A percentile compares a stretch with the other conserved stretches of the same genome.
Conservation (phyloP, 2,888 invertebrate genomes). For the Myathropa florea region DNA sequence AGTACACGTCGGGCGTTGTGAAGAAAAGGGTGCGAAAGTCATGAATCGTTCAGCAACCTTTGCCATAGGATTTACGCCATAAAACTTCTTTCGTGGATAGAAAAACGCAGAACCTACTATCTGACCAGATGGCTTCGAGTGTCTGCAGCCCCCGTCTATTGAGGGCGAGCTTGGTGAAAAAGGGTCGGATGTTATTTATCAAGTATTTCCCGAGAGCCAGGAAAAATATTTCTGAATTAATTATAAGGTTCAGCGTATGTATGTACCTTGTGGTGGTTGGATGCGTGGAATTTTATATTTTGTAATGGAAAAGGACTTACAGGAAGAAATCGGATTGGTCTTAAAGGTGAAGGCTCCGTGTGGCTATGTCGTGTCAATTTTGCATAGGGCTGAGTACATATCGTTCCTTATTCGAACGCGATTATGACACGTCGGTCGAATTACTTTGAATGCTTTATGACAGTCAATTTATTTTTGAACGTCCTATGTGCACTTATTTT, state of each 20-base stretch:
- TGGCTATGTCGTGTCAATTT: not conserved
- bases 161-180: conserved; percentile 16
- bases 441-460: not conserved
- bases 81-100: conserved; percentile 48
- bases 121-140: conserved; percentile 63
- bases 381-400: not conserved
- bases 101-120: conserved; percentile 45
- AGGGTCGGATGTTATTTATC: conserved; percentile 74
- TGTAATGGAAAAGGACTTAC: conserved; percentile 39
- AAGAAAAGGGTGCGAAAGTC: conserved; percentile 71
- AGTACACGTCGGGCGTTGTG: conserved; percentile 16
- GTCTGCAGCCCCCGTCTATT: not conserved
- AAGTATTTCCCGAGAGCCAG: conserved; percentile 72
- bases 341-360: conserved; percentile 11
- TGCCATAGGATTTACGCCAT: conserved; percentile 60
- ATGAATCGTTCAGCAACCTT: conserved; percentile 70
- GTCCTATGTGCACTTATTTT: not conserved
- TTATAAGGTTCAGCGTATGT: conserved; percentile 65
- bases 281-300: conserved; percentile 63
- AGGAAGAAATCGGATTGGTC: conserved; percentile 19
- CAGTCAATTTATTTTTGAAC: not conserved
- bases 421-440: conserved; percentile 14
- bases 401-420: not conserved
- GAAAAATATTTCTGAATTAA: conserved; percentile 72
- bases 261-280: conserved; percentile 45